Evolutionary conservation across 1,140 invertebrate genomes (phyloP), one percentile per base, ranked within the genome.

Genomic region (Helicorthomorpha holstii): DNA sequence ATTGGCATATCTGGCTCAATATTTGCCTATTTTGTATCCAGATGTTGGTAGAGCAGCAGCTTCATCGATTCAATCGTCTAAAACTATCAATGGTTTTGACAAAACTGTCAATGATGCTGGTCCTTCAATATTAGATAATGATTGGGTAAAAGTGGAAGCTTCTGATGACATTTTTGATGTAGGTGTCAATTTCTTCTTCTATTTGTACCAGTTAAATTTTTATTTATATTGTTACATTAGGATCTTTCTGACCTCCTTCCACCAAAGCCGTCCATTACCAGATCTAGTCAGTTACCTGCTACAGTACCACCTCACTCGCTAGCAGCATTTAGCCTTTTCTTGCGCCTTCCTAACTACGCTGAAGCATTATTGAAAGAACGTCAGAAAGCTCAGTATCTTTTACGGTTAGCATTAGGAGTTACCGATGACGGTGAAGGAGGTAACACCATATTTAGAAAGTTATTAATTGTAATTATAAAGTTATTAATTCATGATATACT

Each of bases 381-480:
- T 49, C 79, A 82, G 58, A 78, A 82, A 44, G 88, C 89, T 0
- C 81, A 87, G 59, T 89, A 84, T 68, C 69, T 93, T 43, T 68
- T 94, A 27, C 70, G 88, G 3, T 69, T 94, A 21, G 81, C 89
- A 16, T 72, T 93, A 7, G 89, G 90, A 1, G 87, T 92, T 0
- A 85, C 83, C 0, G 85, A 90, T 61, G 87, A 91, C 63, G 88
- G 86, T 34, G 86, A 92, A 66, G 88, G 85, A 62, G 80, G 81
- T 81, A 61, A 73, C 71, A n/a, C 10, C 10, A 10, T 38, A 10
- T 38, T 38, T 38, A 38, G n/a, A 38, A 38, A 38, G 10, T 10
- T 10, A 10, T 38, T 38, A n/a, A n/a, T 10, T 38, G n/a, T 38
- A n/a, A 38, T n/a, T 38, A 10, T 10, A 38, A 38, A 38, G n/a